Conservation (phyloP, 2,113 vertebrate species). For the Ochotona princeps region DNA sequence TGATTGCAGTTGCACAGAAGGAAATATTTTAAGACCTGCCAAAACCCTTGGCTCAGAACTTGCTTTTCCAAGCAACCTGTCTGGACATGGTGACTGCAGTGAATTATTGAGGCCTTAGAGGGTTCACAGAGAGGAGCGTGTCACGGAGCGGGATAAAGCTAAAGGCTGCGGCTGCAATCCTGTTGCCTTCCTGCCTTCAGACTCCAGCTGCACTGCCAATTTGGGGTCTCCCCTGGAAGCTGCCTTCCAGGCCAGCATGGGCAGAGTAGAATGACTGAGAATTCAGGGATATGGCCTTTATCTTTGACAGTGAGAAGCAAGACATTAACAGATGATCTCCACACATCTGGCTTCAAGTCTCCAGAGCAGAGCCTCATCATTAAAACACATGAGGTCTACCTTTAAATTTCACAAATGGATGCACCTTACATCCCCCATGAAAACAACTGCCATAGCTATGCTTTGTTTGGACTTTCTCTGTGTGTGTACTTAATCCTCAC, state of each 20-base stretch:
- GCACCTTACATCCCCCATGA: neutral
- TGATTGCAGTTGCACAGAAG: constrained; percentile 68
- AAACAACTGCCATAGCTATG: rapidly evolving
- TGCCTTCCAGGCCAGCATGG: neutral
- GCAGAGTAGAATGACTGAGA: neutral
- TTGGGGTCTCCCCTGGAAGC: neutral
- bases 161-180: neutral
- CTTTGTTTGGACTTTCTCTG: neutral
- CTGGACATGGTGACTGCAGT: constrained; percentile 57
- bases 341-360: constrained; percentile 6
- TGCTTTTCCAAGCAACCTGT: constrained; percentile 74
- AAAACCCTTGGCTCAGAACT: constrained; percentile 76
- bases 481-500: neutral
- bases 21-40: constrained; percentile 82
- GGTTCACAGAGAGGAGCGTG: constrained; percentile 41
- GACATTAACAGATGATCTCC: neutral
- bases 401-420: neutral
- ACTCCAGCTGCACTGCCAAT: neutral
- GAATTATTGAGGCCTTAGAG: constrained; percentile 72
- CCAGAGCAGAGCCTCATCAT: neutral
- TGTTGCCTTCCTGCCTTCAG: neutral
- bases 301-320: neutral
- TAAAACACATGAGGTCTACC: neutral
- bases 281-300: neutral
- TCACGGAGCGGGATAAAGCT: neutral